A percentile compares a stretch with the other conserved stretches of the same genome.
These are phyloP conservation scores for Agrotis segetum DNA, from an alignment of 2,888 invertebrate species.

Conservation along the genomic window DNA sequence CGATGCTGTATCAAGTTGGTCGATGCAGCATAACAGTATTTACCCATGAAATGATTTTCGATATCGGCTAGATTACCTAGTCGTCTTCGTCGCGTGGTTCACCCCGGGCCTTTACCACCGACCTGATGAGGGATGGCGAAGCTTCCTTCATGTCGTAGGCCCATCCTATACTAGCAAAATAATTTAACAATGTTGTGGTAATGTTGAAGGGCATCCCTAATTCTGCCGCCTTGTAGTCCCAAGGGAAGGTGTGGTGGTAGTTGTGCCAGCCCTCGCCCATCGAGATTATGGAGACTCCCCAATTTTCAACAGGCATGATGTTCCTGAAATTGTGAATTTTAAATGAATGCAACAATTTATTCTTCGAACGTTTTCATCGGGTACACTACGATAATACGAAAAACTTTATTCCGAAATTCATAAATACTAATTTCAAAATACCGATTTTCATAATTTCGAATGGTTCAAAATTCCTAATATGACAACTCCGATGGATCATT, in stretches of 20 bases:
- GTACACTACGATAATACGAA: too few relatives aligned
- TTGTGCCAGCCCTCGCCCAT: conserved; percentile 98
- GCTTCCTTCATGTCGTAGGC: conserved; percentile 94
- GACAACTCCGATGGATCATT: too few relatives aligned
- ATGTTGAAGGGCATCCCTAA: conserved; percentile 93
- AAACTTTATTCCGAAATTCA: too few relatives aligned
- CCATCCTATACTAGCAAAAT: conserved; percentile 93
- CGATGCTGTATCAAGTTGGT: not conserved
- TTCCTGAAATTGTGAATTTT: conserved; percentile 85
- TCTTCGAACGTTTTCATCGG: too few relatives aligned
- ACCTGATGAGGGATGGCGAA: conserved; percentile 88
- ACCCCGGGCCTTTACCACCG: conserved; percentile 90
- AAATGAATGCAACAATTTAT: not conserved
- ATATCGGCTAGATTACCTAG: conserved; percentile 17
- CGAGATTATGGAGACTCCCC: conserved; percentile 93
- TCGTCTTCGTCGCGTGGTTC: conserved; percentile 65
- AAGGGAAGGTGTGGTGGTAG: conserved; percentile 98
- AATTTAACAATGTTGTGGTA: conserved; percentile 93
- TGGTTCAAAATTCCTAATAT: too few relatives aligned
- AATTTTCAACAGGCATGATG: conserved; percentile 95
- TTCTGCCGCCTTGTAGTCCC: conserved; percentile 98
- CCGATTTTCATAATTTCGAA: too few relatives aligned
- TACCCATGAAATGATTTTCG: not conserved
- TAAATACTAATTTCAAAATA: too few relatives aligned
- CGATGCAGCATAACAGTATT: not conserved